Base-by-base conservation (phyloP, 2,113 vertebrate species). In the Calonectris borealis region DNA sequence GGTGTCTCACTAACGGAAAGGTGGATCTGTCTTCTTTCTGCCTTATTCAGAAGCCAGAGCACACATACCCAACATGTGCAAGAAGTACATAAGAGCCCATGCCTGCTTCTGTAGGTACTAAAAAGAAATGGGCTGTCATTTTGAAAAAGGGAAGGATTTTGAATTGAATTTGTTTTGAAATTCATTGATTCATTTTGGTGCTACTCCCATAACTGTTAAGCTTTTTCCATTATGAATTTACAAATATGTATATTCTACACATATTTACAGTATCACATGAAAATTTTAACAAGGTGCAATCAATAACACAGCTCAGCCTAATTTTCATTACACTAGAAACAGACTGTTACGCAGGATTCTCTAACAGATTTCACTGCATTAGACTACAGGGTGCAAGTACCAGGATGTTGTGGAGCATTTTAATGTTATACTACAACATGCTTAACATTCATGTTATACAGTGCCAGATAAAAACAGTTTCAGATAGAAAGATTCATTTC, bases 21-120 rank as follows among this genome's bases (percentile, higher is more conserved):
- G 46, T 69, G 8, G 9, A 69, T 64, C 26, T 68, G 21, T 22
- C 44, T 54, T 71, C 76, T 17, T 86, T 85, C 57, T 85, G 10
- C 15, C 21, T 75, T 58, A 13, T 15, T 15, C 32, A 73, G 34
- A 76, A 83, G 13, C 22, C 55, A 83, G 46, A 73, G 31, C 3
- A 48, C 26, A 58, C 11, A 25, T 10, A 58, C 3, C 7, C 16
- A 2, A 24, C 17, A 38, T 0, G 0, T 26, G 17, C 13, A 64
- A 80, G 27, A 76, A 70, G 7, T 18, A 38, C 6, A 1, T 10
- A 58, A 70, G 34, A 60, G 13, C 11, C 14, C 13, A 9, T 32
- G 9, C 7, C 49, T 62, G 11, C 8, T 60, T 86, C 49, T 54
- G 5, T 19, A 44, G 15, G 19, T 60, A 17, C 34, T 66, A 32